These are phyloP conservation scores for Meriones unguiculatus DNA, from an alignment of 2,113 vertebrate genomes.

Conservation along the genomic window DNA sequence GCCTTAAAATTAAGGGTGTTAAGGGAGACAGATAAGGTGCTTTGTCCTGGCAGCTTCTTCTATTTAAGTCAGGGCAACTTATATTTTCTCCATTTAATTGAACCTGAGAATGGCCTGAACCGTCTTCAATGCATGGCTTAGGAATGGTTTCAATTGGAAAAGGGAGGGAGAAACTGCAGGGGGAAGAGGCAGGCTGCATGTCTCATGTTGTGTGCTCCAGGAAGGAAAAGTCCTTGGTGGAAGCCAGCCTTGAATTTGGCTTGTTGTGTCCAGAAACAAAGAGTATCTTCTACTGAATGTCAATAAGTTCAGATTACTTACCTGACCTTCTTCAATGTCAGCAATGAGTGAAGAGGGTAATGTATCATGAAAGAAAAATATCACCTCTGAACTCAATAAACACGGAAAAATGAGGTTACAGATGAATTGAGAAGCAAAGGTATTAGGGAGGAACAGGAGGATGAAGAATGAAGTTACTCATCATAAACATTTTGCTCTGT, in stretches of 20 bases:
- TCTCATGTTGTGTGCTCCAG: accelerated
- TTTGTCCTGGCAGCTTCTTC: background rate
- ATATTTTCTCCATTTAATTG: background rate
- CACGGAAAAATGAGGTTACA: too few species aligned
- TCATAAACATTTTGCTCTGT: background rate
- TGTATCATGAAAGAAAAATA: background rate
- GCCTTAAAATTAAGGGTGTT: background rate
- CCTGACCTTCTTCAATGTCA: background rate
- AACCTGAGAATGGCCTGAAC: background rate
- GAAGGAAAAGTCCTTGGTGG: background rate
- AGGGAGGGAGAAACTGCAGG: too few species aligned
- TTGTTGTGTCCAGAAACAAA: background rate
- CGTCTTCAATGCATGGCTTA: background rate
- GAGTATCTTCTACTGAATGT: background rate
- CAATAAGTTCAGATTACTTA: background rate
- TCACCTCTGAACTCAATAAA: background rate
- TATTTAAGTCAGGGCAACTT: background rate
- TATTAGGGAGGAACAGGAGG: background rate
- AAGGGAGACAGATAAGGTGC: background rate
- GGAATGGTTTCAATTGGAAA: accelerated
- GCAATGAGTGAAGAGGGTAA: background rate
- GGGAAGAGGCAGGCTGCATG: background rate
- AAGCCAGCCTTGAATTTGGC: background rate
- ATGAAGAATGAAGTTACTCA: background rate
- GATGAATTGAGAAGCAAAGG: background rate